Evolutionary conservation across 2,113 vertebrate species (phyloP).

Genomic region (Microcebus jonahi): DNA sequence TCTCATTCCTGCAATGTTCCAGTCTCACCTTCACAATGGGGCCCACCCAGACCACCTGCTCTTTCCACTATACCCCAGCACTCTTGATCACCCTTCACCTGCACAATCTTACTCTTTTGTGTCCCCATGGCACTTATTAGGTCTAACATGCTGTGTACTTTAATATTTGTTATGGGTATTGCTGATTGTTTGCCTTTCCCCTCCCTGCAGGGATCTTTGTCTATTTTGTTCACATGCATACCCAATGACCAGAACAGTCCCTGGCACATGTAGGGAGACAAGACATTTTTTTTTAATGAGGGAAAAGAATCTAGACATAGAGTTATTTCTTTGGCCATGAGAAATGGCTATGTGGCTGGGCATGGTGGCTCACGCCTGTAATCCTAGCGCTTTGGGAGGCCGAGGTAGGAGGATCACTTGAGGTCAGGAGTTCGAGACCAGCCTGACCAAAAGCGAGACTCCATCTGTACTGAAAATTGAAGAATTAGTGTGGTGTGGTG

Average conservation of each 20-base stretch:
- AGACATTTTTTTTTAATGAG: not conserved
- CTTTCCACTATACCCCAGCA: not conserved
- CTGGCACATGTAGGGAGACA: not conserved
- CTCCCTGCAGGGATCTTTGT: not conserved
- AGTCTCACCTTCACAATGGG: not conserved
- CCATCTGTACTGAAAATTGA: too few species aligned
- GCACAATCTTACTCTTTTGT: not conserved
- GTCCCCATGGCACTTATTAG: not conserved
- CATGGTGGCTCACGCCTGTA: too few species aligned
- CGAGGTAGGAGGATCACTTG: too few species aligned
- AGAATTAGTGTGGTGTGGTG: too few species aligned
- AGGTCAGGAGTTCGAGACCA: too few species aligned
- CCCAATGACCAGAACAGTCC: conserved; percentile 15
- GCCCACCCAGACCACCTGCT: not conserved
- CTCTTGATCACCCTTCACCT: not conserved
- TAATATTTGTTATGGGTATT: not conserved
- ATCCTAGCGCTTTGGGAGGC: too few species aligned
- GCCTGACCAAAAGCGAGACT: too few species aligned
- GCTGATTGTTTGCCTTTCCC: not conserved
- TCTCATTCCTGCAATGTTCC: not conserved
- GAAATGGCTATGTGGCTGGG: not conserved
- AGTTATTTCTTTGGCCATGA: not conserved
- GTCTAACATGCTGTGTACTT: not conserved
- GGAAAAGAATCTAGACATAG: not conserved
- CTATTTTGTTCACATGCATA: conserved; percentile 9